Evolutionary conservation across 1,140 invertebrate genomes (phyloP).

Genomic region (Geopemphigus sp.): DNA sequence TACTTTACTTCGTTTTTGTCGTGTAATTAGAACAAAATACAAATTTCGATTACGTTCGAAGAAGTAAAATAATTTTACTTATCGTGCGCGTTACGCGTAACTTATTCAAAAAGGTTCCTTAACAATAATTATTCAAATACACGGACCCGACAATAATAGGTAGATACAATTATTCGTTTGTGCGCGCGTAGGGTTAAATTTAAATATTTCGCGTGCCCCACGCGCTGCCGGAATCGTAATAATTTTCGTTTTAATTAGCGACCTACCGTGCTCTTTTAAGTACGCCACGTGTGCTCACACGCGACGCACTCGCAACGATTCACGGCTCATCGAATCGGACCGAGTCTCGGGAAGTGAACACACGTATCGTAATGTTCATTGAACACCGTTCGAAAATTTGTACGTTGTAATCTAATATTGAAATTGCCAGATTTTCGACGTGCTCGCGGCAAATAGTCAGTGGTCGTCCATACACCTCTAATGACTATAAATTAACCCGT

Average conservation of each 20-base stretch:
- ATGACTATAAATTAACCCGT: no score
- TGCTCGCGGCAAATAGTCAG: no score
- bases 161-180: conserved; percentile 7
- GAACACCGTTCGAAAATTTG: no score
- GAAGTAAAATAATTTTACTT: not conserved
- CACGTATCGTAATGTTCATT: no score
- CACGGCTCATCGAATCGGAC: not conserved
- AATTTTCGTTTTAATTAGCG: not conserved
- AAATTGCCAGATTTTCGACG: no score
- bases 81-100: not conserved
- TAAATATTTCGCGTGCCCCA: conserved; percentile 3
- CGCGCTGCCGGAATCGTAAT: not conserved
- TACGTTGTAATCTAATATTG: no score
- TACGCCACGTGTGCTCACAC: not conserved
- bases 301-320: not conserved
- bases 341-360: not conserved
- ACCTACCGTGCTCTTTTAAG: not conserved
- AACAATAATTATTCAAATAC: conserved; percentile 2
- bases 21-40: conserved; percentile 1
- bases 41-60: not conserved
- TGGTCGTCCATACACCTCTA: no score
- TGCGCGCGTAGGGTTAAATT: not conserved
- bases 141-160: not conserved
- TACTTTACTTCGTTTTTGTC: not conserved
- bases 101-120: not conserved